These are phyloP conservation scores for Lichenostomus cassidix DNA, from an alignment of 2,113 vertebrate genomes.

Conservation along the genomic window DNA sequence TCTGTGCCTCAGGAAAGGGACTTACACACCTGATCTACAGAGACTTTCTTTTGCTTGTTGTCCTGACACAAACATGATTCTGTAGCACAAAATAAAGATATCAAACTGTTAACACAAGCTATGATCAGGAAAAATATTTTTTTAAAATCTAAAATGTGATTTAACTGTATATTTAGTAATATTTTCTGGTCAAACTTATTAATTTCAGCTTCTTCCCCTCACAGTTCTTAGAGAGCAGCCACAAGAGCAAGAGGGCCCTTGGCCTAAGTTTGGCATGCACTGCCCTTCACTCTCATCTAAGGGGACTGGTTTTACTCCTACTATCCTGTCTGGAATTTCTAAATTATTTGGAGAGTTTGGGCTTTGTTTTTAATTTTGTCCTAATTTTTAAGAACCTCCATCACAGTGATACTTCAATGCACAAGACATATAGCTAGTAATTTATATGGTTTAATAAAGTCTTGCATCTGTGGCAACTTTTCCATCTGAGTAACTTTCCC, in stretches of 20 bases:
- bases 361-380: not conserved
- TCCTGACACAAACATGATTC: not conserved
- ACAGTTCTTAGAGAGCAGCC: not conserved
- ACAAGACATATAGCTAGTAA: not conserved
- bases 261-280: not conserved
- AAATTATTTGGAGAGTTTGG: not conserved
- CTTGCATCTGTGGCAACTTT: not conserved
- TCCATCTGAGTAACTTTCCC: not conserved
- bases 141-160: not conserved
- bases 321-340: not conserved
- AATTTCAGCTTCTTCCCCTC: not conserved
- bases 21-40: not conserved
- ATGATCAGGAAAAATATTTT: not conserved
- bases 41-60: not conserved
- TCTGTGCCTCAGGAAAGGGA: not conserved
- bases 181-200: not conserved
- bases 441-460: not conserved
- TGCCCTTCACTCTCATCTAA: not conserved
- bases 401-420: not conserved
- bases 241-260: not conserved
- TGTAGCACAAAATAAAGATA: not conserved
- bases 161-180: not conserved
- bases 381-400: not conserved
- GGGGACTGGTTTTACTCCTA: not conserved
- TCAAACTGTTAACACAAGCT: not conserved